Base-by-base conservation (phyloP, 2,888 invertebrate species). In the Tillus elongatus region DNA sequence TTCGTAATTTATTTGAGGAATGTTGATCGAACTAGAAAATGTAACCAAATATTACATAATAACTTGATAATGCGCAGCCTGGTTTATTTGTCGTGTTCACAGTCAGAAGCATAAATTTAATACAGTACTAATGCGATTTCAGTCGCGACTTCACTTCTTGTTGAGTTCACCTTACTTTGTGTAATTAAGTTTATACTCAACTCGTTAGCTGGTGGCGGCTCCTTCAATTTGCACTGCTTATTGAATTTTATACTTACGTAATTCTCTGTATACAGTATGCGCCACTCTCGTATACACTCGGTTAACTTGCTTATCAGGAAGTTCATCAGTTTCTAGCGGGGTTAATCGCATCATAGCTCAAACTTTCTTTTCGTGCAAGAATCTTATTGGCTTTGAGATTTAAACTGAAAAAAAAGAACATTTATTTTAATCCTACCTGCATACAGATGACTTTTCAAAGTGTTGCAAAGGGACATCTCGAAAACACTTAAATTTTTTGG, bases 131-230 rank as follows among this genome's bases (percentile, higher is more conserved):
- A 53, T 51, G 51, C 52, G 51, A 53, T 53, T 53, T 47, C 45
- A 50, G 50, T 45, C 48, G 49, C 49, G 49, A 51, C 47, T 53
- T 48, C 45, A 41, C 47, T 53, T 51, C 51, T 51, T 47, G 47
- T 42, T 43, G 42, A 51, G 49, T 52, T 51, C 49, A 46, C 51
- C 49, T 53, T 53, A 52, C 53, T 53, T 52, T 48, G 49, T 48
- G 51, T 53, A 53, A 53, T 53, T 51, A 53, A 52, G 53, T 53
- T 53, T 52, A 44, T 44, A 43, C 48, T 51, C 46, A 48, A 49
- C 53, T 53, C 53, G 53, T 53, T 53, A 53, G 51, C 38, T 39
- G 39, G 37, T 39, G 29, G 45, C 43, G 38, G 43, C 39, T 43
- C 40, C 37, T 40, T 42, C 41, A 40, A 37, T 37, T 36, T 36